Percentiles rank a stretch among this genome's conserved stretches.
Conservation (phyloP, 2,113 vertebrate species). For the Psittacus erithacus region DNA sequence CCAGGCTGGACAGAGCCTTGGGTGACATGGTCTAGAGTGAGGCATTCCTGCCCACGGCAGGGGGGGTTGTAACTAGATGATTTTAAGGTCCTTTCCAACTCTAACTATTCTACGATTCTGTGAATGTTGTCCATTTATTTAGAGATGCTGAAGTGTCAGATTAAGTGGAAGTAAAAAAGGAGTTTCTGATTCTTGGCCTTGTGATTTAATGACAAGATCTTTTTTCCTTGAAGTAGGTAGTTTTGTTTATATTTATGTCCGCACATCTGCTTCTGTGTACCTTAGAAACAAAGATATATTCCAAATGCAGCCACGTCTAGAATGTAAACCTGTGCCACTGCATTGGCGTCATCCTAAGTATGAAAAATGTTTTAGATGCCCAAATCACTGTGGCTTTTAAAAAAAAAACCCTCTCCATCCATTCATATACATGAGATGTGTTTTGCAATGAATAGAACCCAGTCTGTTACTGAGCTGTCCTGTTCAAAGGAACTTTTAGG, state of each 20-base stretch:
- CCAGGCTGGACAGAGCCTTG: neutral
- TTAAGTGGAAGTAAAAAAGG: neutral
- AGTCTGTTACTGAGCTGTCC: neutral
- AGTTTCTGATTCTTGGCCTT: neutral
- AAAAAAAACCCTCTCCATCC: neutral
- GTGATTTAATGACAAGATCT: neutral
- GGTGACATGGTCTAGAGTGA: neutral
- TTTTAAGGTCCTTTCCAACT: neutral
- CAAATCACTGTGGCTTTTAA: neutral
- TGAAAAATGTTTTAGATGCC: neutral
- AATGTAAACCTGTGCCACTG: neutral
- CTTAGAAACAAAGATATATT: neutral
- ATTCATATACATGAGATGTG: neutral
- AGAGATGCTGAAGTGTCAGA: neutral
- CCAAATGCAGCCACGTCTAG: neutral
- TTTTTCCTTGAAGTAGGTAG: neutral
- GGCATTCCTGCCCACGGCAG: neutral
- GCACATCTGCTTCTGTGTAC: neutral
- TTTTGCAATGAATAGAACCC: neutral
- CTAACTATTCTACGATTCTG: neutral
- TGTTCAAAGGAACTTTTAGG: neutral
- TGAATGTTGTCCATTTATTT: neutral
- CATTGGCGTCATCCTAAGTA: neutral
- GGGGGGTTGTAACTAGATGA: neutral
- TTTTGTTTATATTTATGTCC: neutral